A percentile compares a stretch with the other conserved stretches of the same genome.
phyloP scores from a whole-genome alignment of 2,113 vertebrate species.

The Phalacrocorax pelagicus region DNA sequence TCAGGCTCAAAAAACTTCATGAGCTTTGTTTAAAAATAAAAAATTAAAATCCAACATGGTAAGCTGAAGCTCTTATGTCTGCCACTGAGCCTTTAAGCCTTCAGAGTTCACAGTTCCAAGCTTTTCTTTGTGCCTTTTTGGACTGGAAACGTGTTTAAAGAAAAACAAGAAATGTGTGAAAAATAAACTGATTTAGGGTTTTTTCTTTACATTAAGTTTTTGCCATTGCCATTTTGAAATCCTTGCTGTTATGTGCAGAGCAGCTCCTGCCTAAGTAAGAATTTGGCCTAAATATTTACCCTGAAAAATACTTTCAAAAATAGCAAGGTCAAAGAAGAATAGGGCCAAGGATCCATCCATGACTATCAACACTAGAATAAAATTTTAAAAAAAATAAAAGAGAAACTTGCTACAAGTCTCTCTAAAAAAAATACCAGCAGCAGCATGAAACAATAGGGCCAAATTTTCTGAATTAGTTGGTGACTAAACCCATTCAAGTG shows the following conservation, averaged over 20 bases:
- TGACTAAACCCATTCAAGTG: not conserved
- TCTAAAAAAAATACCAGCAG: not conserved
- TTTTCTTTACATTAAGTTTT: not conserved
- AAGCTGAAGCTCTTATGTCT: not conserved
- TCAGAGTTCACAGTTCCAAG: not conserved
- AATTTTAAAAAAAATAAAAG: not conserved
- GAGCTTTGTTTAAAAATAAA: not conserved
- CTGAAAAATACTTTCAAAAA: conserved; percentile 41
- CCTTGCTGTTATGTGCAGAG: not conserved
- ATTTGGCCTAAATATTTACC: conserved; percentile 25
- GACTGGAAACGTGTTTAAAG: not conserved
- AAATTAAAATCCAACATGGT: not conserved
- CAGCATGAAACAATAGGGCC: not conserved
- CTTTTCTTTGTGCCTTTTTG: not conserved
- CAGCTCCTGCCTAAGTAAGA: not conserved
- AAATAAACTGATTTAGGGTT: not conserved
- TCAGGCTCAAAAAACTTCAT: not conserved
- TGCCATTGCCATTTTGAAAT: not conserved
- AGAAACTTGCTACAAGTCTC: not conserved
- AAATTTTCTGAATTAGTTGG: not conserved
- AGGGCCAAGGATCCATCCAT: conserved; percentile 28
- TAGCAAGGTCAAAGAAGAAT: conserved; percentile 35
- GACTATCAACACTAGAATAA: not conserved
- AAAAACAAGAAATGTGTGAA: not conserved
- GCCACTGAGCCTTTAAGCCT: not conserved